Conservation (phyloP, 2,888 invertebrate genomes). For the Drosophila borealis region DNA sequence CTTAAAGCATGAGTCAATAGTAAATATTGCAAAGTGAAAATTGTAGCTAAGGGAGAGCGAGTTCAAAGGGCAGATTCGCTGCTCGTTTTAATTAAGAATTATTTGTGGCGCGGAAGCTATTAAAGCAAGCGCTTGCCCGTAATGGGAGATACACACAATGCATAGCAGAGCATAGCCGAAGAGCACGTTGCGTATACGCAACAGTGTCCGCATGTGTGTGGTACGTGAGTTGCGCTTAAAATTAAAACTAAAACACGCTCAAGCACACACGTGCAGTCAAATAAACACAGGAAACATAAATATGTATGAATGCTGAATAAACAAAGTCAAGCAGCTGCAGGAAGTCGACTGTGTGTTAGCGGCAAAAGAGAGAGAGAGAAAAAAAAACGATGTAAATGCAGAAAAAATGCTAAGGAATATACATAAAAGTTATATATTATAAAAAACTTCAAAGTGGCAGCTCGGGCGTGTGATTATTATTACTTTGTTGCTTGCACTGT, state of each 20-base stretch:
- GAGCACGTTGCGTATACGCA: conserved; percentile 37
- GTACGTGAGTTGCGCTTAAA: conserved; percentile 35
- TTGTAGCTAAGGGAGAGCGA: not conserved
- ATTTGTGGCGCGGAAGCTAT: conserved; percentile 34
- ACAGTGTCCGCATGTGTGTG: conserved; percentile 33
- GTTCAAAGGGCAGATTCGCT: not conserved
- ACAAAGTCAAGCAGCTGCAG: conserved; percentile 9
- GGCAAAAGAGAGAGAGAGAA: not conserved
- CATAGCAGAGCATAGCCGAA: not conserved
- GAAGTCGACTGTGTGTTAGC: not conserved
- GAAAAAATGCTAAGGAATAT: conserved; percentile 15
- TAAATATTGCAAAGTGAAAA: conserved; percentile 6
- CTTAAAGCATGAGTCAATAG: not conserved
- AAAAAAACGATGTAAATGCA: conserved; percentile 15
- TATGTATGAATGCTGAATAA: conserved; percentile 9
- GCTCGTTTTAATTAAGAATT: conserved; percentile 56
- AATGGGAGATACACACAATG: conserved; percentile 24
- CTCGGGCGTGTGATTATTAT: conserved; percentile 23
- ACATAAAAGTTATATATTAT: not conserved
- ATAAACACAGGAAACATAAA: conserved; percentile 3
- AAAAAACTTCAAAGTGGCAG: conserved; percentile 28
- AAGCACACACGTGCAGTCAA: conserved; percentile 2
- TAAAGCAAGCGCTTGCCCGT: conserved; percentile 9
- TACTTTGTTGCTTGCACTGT: conserved; percentile 12
- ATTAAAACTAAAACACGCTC: conserved; percentile 39